Evolutionary conservation across 2,888 invertebrate species (phyloP).

Genomic region (Azorinus chamasolen): DNA sequence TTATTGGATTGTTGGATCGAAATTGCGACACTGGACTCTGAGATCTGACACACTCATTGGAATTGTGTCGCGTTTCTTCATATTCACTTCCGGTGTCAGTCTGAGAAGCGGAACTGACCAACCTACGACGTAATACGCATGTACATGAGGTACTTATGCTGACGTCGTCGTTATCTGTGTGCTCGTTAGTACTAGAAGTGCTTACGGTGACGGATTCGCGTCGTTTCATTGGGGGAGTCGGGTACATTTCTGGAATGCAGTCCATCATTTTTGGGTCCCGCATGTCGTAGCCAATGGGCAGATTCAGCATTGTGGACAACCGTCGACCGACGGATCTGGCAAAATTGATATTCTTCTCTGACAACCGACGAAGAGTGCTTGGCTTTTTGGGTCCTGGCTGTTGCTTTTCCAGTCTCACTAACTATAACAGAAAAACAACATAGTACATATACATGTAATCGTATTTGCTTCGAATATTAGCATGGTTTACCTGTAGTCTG

Average conservation of each 20-base stretch:
- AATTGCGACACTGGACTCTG: neutral
- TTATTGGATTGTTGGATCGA: neutral
- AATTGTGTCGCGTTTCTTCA: neutral
- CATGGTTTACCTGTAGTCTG: too few relatives aligned
- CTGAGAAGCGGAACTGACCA: conserved; percentile 8
- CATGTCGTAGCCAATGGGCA: conserved; percentile 63
- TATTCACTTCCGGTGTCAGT: neutral
- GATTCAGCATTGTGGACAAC: conserved; percentile 62
- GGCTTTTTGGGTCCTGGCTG: conserved; percentile 11
- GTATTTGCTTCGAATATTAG: too few relatives aligned
- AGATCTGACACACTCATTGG: neutral
- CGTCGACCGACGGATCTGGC: conserved; percentile 65
- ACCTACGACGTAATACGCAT: conserved; percentile 10
- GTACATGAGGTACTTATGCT: neutral
- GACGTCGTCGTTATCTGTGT: conserved; percentile 2
- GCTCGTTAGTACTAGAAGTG: neutral
- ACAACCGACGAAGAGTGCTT: conserved; percentile 35
- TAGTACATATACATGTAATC: too few relatives aligned
- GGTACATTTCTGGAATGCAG: conserved; percentile 38
- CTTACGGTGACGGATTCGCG: conserved; percentile 70
- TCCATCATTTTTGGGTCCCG: conserved; percentile 43
- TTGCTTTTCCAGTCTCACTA: neutral
- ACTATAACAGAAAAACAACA: too few relatives aligned
- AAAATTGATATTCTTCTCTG: conserved; percentile 55
- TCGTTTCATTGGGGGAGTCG: conserved; percentile 43